Conservation (phyloP, 2,797 vertebrate genomes). For the Esox masquinongy region DNA sequence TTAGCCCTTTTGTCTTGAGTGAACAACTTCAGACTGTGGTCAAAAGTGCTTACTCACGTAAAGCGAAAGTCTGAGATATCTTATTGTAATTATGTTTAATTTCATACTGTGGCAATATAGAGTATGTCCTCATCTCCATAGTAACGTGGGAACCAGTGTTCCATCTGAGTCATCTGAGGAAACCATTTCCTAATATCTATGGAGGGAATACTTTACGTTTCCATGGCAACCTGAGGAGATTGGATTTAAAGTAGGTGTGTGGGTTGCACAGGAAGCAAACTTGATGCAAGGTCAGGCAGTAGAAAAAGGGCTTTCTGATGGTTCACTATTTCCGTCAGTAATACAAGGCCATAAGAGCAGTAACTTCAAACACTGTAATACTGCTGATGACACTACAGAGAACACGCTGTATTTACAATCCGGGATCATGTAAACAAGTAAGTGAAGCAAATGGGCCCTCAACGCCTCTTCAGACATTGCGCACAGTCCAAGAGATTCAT, state of each 20-base stretch:
- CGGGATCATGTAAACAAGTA: neutral
- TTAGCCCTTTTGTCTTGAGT: neutral
- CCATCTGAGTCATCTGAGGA: constrained; percentile 2
- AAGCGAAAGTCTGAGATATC: neutral
- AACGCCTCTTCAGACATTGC: neutral
- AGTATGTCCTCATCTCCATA: constrained; percentile 1
- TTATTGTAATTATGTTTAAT: neutral
- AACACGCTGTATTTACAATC: neutral
- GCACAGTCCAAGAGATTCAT: neutral
- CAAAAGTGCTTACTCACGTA: neutral
- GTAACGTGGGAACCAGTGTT: constrained; percentile 2
- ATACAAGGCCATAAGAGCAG: neutral
- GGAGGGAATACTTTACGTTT: constrained; percentile 5
- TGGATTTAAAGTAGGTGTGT: constrained; percentile 1
- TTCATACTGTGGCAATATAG: neutral
- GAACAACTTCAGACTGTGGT: neutral
- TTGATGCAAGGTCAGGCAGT: neutral
- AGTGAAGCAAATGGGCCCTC: neutral
- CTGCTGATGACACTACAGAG: neutral
- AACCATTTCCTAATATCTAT: too few relatives aligned
- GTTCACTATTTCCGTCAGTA: neutral
- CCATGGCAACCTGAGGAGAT: constrained; percentile 19
- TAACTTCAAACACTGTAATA: neutral
- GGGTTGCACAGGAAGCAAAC: neutral
- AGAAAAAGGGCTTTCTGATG: constrained; percentile 1